Percentiles rank a stretch among this genome's conserved stretches.
These are phyloP conservation scores for Drosophila yooni DNA, from an alignment of 2,888 invertebrate genomes.

Conservation along the genomic window DNA sequence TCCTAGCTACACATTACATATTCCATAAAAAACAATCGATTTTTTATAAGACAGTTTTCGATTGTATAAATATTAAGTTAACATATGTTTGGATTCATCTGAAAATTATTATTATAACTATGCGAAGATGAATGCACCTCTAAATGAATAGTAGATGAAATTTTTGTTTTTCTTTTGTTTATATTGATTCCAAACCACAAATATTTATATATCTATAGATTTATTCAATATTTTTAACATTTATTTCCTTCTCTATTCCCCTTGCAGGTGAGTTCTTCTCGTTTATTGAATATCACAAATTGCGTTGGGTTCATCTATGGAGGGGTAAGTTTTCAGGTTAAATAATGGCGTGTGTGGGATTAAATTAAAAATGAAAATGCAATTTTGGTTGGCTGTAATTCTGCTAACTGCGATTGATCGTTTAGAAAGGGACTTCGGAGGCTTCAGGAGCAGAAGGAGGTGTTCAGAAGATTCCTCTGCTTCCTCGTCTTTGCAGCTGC, in stretches of 20 bases:
- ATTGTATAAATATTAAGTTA: background rate
- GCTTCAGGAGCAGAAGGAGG: background rate
- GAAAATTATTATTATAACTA: background rate
- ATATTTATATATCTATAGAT: background rate
- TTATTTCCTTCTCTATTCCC: constrained; percentile 10
- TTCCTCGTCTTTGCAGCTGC: background rate
- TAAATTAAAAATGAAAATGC: background rate
- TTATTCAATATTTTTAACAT: constrained; percentile 24
- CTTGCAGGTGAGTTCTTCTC: constrained; percentile 62
- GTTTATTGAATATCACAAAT: background rate
- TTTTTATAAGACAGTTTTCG: too few relatives aligned
- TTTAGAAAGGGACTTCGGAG: background rate
- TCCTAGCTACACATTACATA: background rate
- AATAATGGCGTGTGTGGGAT: constrained; percentile 3
- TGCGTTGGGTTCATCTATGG: constrained; percentile 15
- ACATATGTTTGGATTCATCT: background rate
- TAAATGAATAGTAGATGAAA: background rate
- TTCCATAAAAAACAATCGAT: background rate
- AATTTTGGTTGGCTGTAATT: background rate
- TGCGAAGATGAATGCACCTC: background rate
- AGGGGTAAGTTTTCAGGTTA: constrained; percentile 20
- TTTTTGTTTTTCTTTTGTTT: background rate
- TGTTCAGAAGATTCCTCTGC: too few relatives aligned
- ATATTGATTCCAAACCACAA: background rate
- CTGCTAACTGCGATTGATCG: background rate